Evolutionary conservation across 2,113 vertebrate genomes (phyloP), one percentile per base, ranked within the genome.

Genomic region (Muntiacus reevesi): DNA sequence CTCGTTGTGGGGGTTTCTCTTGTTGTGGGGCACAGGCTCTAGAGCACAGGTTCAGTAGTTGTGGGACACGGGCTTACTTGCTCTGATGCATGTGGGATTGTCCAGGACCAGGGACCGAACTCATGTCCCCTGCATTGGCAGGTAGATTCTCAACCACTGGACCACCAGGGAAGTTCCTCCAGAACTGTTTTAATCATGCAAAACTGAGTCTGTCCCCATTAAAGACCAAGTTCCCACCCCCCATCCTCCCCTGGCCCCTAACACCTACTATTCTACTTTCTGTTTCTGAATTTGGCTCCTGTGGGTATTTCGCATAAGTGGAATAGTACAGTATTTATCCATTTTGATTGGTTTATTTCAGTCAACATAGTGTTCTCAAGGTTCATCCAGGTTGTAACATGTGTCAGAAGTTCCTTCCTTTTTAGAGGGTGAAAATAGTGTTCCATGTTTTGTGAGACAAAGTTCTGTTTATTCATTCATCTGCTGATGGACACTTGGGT

Each of bases 231-330:
- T 50, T 10, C 15, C 6, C 23, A 7, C 12, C 1, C 19, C 2
- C 2, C 3, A 8, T 40, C 14, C 1, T 7, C 5, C 50, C 50
- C 3, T 9, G 16, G 17, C 4, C 57, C 50, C 54, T 62, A 4
- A 4, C 7, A n/a, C 7, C 55, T 55, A 40, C 21, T 54, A 59
- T 9, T 47, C 27, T 62, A 33, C 59, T 28, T 47, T 50, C 64
- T 43, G 10, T 52, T 43, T 71, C 43, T 40, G 55, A 52, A 62
- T 17, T 4, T 43, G 23, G 60, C 52, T 45, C 7, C 36, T 60
- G 50, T 33, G 40, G 25, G 59, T 30, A 71, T 45, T 33, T 81
- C 3, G 0, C 2, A 4, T 6, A 57, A 36, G n/a, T 33, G 33
- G 15, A 55, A 36, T 55, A 36, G 14, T 5, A 36, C 8, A 55